Conservation (phyloP, 2,888 invertebrate species). For the Macropis europaea region DNA sequence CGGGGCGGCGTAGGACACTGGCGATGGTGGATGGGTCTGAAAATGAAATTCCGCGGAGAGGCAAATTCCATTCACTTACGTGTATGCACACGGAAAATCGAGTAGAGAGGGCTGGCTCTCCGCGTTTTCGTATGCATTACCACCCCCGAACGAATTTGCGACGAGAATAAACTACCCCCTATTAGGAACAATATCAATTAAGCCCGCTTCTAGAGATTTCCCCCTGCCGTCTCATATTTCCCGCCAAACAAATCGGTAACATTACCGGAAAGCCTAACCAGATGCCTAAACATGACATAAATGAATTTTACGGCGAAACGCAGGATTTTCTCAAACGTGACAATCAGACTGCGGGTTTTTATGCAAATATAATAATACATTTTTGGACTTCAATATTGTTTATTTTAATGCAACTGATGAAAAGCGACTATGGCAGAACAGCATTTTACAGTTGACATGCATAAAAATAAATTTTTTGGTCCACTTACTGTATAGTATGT, state of each 20-base stretch:
- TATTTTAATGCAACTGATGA: no score
- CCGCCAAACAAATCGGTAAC: background rate
- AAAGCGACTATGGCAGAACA: no score
- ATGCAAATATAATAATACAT: no score
- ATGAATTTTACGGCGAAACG: no score
- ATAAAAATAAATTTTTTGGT: no score
- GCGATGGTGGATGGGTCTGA: conserved; percentile 64
- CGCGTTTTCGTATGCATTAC: conserved; percentile 49
- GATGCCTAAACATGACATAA: no score
- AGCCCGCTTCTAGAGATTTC: conserved; percentile 46
- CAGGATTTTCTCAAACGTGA: no score
- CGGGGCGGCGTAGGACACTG: conserved; percentile 34
- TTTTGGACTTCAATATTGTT: no score
- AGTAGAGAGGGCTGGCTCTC: conserved; percentile 18
- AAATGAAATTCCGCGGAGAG: conserved; percentile 70
- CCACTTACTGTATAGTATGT: no score
- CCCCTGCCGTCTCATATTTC: conserved; percentile 21
- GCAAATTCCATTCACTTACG: conserved; percentile 64
- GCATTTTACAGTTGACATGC: no score
- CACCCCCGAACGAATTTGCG: conserved; percentile 45
- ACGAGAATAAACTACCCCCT: conserved; percentile 44
- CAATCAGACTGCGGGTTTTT: no score
- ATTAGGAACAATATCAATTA: conserved; percentile 52
- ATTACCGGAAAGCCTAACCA: no score
- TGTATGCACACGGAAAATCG: conserved; percentile 49